Base-by-base conservation (phyloP, 2,113 vertebrate species). In the Dascyllus trimaculatus region DNA sequence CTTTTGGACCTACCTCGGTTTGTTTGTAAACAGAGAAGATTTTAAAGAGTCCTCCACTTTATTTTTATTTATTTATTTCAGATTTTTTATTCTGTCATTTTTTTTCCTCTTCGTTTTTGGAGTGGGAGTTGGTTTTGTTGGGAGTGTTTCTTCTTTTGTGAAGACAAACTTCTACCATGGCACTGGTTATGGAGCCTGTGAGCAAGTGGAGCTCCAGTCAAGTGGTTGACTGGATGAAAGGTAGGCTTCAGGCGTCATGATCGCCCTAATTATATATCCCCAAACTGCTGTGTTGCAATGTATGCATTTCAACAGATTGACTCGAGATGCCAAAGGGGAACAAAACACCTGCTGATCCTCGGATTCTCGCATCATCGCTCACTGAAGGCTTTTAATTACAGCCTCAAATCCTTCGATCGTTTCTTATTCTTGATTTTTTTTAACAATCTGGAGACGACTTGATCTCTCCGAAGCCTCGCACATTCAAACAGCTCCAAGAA, bases 211-310 rank as follows among this genome's bases (percentile, higher is more conserved):
- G 93, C 89, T 93, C 93, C 57, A 81, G 85, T 79, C 94, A 95
- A 81, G 94, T 95, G 89, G 92, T 95, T 14, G 94, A 95, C 85
- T 95, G 94, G 94, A 95, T 95, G 94, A 95, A 95, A 93, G 94
- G 94, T 95, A 89, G 84, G 51, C 63, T 66, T 79, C 18, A 11
- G 5, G 21, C 62, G 32, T 49, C 9, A 56, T 17, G 11, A 4
- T 0, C 24, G 18, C 25, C n/a, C 21, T 35, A 19, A 53, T 3
- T 11, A n/a, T 10, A 26, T 48, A 5, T 22, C 38, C 6, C 25
- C 43, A 54, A 67, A 70, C 52, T 68, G 62, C 38, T 52, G n/a
- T 38, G 29, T 52, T 57, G 45, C 74, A 19, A 2, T 60, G 49
- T 45, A 76, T 51, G 64, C 68, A 43, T 76, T 38, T 64, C 61